A percentile compares a stretch with the other conserved stretches of the same genome.
phyloP scores from a whole-genome alignment of 2,113 vertebrate species.

The Gallinago undulata region DNA sequence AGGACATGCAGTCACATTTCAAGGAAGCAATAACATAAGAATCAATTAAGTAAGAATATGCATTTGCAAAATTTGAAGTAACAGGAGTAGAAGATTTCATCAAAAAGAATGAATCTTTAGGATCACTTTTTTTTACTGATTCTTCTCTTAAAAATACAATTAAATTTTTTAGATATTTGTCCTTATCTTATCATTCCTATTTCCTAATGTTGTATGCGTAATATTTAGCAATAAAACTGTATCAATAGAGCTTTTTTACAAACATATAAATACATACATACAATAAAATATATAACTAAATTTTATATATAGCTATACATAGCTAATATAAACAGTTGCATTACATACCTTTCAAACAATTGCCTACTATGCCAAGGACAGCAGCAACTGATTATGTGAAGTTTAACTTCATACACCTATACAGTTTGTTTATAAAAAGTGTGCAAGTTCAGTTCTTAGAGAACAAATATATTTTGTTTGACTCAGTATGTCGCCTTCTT shows the following conservation, averaged over 20 bases:
- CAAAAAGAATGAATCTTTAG: background rate
- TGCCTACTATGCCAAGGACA: constrained; percentile 59
- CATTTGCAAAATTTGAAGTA: background rate
- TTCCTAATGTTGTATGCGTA: background rate
- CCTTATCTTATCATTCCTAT: background rate
- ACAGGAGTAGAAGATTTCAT: background rate
- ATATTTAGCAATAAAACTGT: background rate
- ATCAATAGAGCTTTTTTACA: background rate
- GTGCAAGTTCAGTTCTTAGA: constrained; percentile 68
- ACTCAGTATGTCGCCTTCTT: constrained; percentile 86
- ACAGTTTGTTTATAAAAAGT: constrained; percentile 71
- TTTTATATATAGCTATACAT: background rate
- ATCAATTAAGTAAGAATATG: background rate
- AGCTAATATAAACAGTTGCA: constrained; percentile 52
- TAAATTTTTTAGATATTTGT: background rate
- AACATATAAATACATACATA: background rate
- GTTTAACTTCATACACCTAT: constrained; percentile 69
- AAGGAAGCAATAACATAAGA: background rate
- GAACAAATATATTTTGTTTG: constrained; percentile 78
- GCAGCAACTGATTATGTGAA: constrained; percentile 71
- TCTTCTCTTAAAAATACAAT: background rate
- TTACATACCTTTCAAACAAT: constrained; percentile 58
- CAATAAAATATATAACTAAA: background rate
- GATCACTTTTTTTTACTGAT: background rate
- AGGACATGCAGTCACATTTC: background rate